Conservation (phyloP, 2,113 vertebrate genomes). For the Triplophysa tibetana region DNA sequence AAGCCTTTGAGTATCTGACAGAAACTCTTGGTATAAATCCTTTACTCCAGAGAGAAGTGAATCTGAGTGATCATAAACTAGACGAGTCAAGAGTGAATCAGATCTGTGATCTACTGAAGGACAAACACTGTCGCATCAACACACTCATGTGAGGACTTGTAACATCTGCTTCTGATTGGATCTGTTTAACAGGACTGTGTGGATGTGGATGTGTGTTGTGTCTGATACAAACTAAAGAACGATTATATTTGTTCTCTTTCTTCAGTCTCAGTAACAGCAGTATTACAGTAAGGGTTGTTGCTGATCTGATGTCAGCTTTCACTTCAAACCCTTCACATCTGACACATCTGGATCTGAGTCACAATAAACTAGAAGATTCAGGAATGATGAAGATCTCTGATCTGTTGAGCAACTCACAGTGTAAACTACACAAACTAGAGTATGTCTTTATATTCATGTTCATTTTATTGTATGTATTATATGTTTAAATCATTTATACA, state of each 20-base stretch:
- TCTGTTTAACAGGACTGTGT: not conserved
- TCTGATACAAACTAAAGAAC: not conserved
- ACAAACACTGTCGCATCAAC: slow-evolving; percentile 30
- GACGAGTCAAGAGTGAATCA: not conserved
- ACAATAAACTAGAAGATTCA: not conserved
- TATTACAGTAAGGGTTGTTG: not conserved
- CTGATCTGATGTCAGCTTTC: not conserved
- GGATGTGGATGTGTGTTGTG: too few species aligned
- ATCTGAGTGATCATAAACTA: not conserved
- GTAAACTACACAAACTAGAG: not conserved
- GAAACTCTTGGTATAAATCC: not conserved
- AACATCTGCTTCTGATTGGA: not conserved
- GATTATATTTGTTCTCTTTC: not conserved
- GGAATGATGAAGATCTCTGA: not conserved
- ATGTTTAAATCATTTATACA: not conserved
- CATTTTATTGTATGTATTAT: not conserved
- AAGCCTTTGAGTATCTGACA: too few species aligned
- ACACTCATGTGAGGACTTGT: not conserved
- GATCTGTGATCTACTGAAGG: not conserved
- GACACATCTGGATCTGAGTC: not conserved
- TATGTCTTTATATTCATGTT: not conserved
- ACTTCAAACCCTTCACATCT: not conserved
- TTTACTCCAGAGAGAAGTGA: slow-evolving; percentile 8
- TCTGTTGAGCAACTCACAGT: not conserved
- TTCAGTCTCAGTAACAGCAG: not conserved